Evolutionary conservation across 2,888 invertebrate species (phyloP).

Genomic region (Emmelina monodactyla): DNA sequence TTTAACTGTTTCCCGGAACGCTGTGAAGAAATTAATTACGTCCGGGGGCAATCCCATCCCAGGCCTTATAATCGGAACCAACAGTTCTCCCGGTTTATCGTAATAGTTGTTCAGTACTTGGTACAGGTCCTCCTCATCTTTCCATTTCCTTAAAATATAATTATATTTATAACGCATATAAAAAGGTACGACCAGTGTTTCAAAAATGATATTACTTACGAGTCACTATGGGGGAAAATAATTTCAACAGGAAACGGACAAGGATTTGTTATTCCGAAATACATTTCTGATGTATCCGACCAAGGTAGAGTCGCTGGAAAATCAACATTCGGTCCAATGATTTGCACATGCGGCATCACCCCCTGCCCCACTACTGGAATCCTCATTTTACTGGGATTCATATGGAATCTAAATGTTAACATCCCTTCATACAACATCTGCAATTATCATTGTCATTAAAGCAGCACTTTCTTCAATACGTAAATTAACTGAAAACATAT

Average conservation of each 20-base stretch:
- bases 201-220: too few species aligned
- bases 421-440: constrained; percentile 49
- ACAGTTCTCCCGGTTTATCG: constrained; percentile 47
- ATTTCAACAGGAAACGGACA: constrained; percentile 73
- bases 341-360: constrained; percentile 55
- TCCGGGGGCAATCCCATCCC: constrained; percentile 35
- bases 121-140: constrained; percentile 45
- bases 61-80: constrained; percentile 40
- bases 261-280: constrained; percentile 69
- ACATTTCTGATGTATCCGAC: constrained; percentile 62
- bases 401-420: constrained; percentile 51
- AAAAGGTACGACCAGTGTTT: too few species aligned
- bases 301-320: constrained; percentile 73
- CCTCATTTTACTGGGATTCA: constrained; percentile 51
- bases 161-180: too few species aligned
- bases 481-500: background rate
- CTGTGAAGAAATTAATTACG: constrained; percentile 31
- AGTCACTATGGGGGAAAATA: constrained; percentile 72
- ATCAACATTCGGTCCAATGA: constrained; percentile 54
- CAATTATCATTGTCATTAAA: too few species aligned
- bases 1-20: constrained; percentile 30
- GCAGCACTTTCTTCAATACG: too few species aligned
- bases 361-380: constrained; percentile 62
- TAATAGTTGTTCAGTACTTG: constrained; percentile 46
- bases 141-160: constrained; percentile 40